phyloP scores from a whole-genome alignment of 2,113 vertebrate species.

The Osmerus mordax region DNA sequence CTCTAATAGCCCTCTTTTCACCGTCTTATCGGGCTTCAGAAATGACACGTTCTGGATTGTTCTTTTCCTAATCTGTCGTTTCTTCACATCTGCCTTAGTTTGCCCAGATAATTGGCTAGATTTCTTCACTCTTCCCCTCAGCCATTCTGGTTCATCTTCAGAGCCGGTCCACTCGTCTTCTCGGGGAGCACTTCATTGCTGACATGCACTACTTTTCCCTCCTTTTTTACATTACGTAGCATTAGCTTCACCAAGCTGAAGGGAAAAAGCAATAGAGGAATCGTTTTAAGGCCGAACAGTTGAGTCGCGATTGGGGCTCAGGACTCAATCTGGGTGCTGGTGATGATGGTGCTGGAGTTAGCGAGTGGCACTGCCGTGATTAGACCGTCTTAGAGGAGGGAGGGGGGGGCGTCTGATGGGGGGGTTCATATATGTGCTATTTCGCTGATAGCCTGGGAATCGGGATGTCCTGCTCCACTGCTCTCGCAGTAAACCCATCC shows the following conservation, averaged over 20 bases:
- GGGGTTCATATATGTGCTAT: slow-evolving; percentile 72
- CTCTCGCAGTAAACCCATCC: slow-evolving; percentile 73
- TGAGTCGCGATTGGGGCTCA: slow-evolving; percentile 70
- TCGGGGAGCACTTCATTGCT: background rate
- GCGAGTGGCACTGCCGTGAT: slow-evolving; percentile 70
- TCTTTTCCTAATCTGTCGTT: slow-evolving; percentile 36
- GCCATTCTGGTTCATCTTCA: slow-evolving; percentile 5
- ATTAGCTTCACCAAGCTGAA: slow-evolving; percentile 64
- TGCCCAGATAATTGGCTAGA: slow-evolving; percentile 52
- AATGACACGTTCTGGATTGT: slow-evolving; percentile 47
- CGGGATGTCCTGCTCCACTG: slow-evolving; percentile 78
- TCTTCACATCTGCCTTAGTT: slow-evolving; percentile 25
- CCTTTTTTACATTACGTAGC: slow-evolving; percentile 67
- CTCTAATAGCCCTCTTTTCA: slow-evolving; percentile 43
- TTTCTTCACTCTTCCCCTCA: slow-evolving; percentile 24
- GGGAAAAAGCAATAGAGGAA: slow-evolving; percentile 69
- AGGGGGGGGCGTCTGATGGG: background rate
- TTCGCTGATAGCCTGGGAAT: slow-evolving; percentile 78
- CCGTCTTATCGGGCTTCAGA: slow-evolving; percentile 44
- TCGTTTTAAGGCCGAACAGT: slow-evolving; percentile 70
- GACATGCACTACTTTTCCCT: background rate
- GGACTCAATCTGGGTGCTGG: slow-evolving; percentile 70
- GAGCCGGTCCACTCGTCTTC: background rate
- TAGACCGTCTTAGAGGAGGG: slow-evolving; percentile 70
- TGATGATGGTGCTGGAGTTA: slow-evolving; percentile 69